phyloP scores from a whole-genome alignment of 2,113 vertebrate genomes.

The Caranx ignobilis region DNA sequence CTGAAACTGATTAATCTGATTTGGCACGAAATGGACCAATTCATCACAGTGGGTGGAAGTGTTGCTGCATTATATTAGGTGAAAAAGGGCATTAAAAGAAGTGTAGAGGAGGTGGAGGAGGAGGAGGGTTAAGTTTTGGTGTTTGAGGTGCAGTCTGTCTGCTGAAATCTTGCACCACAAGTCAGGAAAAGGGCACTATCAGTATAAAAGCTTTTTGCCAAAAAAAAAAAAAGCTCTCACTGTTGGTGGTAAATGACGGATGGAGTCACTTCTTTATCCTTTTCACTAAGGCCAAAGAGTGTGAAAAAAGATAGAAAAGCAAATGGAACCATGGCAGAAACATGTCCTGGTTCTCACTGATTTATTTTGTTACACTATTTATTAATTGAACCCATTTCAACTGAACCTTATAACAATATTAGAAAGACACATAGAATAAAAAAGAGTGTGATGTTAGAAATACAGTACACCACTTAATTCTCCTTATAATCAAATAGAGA shows the following conservation, averaged over 20 bases:
- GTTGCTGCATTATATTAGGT: constrained; percentile 4
- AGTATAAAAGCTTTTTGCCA: neutral
- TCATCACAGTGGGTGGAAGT: constrained; percentile 2
- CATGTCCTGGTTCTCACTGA: neutral
- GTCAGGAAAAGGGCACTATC: neutral
- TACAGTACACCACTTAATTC: too few relatives aligned
- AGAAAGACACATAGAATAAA: too few relatives aligned
- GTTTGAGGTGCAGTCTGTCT: neutral
- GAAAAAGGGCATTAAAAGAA: neutral
- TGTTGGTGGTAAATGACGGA: constrained; percentile 15
- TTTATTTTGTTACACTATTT: too few relatives aligned
- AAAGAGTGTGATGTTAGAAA: too few relatives aligned
- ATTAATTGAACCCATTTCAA: too few relatives aligned
- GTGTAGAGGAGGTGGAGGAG: neutral
- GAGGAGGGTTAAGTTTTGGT: neutral
- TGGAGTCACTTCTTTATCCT: neutral
- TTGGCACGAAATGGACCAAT: neutral
- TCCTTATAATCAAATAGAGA: too few relatives aligned
- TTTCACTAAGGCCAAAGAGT: constrained; percentile 9
- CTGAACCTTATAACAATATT: too few relatives aligned
- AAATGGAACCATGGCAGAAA: neutral
- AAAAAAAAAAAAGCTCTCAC: neutral
- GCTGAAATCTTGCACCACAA: neutral
- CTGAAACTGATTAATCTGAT: constrained; percentile 20
- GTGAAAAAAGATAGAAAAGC: neutral